Base-by-base conservation (phyloP, 2,888 invertebrate genomes). In the Electrophaes corylata region DNA sequence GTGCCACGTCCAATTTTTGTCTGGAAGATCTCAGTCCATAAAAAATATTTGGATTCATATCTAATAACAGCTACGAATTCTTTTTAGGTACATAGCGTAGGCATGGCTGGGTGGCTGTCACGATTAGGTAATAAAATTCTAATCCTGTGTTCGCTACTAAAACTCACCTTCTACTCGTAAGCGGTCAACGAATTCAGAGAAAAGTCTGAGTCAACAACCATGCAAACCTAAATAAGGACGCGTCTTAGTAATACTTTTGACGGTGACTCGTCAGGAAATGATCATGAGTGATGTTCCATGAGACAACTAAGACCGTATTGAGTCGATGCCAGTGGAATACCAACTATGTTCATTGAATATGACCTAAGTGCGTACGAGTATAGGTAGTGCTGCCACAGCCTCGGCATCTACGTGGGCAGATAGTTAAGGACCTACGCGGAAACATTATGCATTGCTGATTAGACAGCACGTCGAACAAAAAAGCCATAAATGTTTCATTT, bases 401-500 rank as follows among this genome's bases (percentile, higher is more conserved):
- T 87, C 85, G 84, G 78, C 73, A 74, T 58, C 73, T 71, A 91
- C 90, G 91, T 90, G 91, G 89, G 87, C 56, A 66, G 90, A 67
- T 69, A 81, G 75, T 83, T 84, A 86, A 89, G 80, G 79, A 83
- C 79, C 82, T 84, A 88, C 81, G 81, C 88, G 90, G 88, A 88
- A 87, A 83, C 69, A 71, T 64, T 60, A 64, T 72, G 76, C 78
- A 79, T 79, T 72, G 64, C 57, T 67, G 66, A 75, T 79, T 76
- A 80, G 78, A 72, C 69, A 70, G 57, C 59, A 65, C 66, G 64
- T 61, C 45, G 56, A 64, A 71, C 67, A 75, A 75, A 76, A 73
- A 75, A 74, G 56, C 49, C 50, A 69, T 60, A 63, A 65, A 66
- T 69, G 67, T 69, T 71, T 64, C 60, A 67, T 69, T 69, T 67